Percentiles rank a stretch among this genome's conserved stretches.
These are phyloP conservation scores for Lycaon pictus DNA, from an alignment of 2,113 vertebrate genomes.

Conservation along the genomic window DNA sequence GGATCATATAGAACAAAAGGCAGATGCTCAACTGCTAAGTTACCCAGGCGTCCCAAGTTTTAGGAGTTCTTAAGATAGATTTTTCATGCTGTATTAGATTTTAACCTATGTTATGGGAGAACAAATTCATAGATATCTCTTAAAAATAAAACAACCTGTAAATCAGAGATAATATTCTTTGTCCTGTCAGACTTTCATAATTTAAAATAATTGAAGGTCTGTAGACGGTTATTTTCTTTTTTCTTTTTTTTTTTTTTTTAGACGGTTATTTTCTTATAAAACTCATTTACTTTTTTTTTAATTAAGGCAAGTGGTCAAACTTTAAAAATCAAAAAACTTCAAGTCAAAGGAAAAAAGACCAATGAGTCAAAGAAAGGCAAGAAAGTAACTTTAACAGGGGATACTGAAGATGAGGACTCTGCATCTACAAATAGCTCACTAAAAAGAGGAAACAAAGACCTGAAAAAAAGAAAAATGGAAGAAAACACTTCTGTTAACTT, in stretches of 20 bases:
- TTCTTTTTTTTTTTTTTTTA: slow-evolving; percentile 60
- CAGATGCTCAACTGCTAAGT: too few species aligned
- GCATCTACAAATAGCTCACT: slow-evolving; percentile 91
- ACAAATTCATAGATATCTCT: slow-evolving; percentile 33
- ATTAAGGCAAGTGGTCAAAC: slow-evolving; percentile 96
- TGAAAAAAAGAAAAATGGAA: slow-evolving; percentile 94
- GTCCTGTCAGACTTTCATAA: neutral
- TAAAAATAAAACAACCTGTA: slow-evolving; percentile 58
- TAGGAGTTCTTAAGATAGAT: slow-evolving; percentile 27
- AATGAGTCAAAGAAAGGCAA: slow-evolving; percentile 93
- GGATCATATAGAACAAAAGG: too few species aligned
- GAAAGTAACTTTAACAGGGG: slow-evolving; percentile 90
- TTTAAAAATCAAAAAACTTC: slow-evolving; percentile 93
- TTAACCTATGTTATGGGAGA: slow-evolving; percentile 39
- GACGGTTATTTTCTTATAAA: neutral
- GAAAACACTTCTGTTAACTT: slow-evolving; percentile 88
- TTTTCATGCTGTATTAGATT: neutral
- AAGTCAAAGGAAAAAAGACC: slow-evolving; percentile 92
- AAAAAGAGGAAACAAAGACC: slow-evolving; percentile 93
- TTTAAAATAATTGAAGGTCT: neutral
- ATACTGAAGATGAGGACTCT: slow-evolving; percentile 92
- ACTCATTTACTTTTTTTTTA: slow-evolving; percentile 57
- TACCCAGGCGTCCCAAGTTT: neutral
- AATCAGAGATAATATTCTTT: neutral
- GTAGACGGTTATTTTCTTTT: slow-evolving; percentile 22